These are phyloP conservation scores for Apantesis nais DNA, from an alignment of 2,888 invertebrate species.

Conservation along the genomic window DNA sequence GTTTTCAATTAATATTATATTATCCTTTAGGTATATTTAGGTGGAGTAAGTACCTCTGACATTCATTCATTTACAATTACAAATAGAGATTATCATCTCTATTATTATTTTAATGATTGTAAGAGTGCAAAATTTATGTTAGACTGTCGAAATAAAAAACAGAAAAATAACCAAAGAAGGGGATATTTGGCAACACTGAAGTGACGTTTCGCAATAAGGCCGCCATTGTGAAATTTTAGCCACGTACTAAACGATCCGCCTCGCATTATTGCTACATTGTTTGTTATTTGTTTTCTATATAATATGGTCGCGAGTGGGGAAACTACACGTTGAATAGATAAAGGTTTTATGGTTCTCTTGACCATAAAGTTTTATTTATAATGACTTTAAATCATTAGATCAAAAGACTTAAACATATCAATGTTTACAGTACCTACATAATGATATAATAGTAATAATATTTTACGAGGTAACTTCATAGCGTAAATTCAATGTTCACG, in stretches of 20 bases:
- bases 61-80: no score
- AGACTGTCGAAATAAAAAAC: neutral
- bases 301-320: neutral
- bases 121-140: neutral
- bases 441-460: neutral
- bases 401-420: neutral
- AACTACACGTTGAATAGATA: neutral
- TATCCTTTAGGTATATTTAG: no score
- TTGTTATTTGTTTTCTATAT: neutral
- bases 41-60: no score
- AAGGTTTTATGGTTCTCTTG: neutral
- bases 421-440: neutral
- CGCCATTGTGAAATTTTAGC: neutral
- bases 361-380: neutral
- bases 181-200: neutral
- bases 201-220: neutral
- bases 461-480: no score
- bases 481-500: no score
- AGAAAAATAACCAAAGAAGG: neutral
- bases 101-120: no score
- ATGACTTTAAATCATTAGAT: neutral
- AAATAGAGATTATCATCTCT: no score
- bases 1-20: no score
- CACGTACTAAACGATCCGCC: neutral
- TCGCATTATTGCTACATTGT: neutral